These are phyloP conservation scores for Apostichopus parvimensis DNA, from an alignment of 35 echinoderm and acorn worm species.

Conservation along the genomic window DNA sequence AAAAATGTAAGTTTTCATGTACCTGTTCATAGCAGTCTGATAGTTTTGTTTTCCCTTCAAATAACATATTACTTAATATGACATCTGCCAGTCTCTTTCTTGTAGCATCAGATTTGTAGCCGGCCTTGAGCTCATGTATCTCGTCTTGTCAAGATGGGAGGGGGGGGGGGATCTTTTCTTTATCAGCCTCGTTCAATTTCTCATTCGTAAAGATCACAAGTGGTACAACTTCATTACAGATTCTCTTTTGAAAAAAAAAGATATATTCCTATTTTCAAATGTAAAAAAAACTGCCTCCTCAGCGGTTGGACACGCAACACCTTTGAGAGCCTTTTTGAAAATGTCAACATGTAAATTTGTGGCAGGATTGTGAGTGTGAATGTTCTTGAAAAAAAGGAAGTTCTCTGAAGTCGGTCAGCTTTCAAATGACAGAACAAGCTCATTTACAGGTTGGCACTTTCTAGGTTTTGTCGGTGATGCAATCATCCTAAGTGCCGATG, in stretches of 20 bases:
- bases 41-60: no score
- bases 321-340: neutral
- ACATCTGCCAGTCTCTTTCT: no score
- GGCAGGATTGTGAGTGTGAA: neutral
- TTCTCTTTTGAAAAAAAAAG: neutral
- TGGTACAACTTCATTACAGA: neutral
- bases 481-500: slow-evolving; percentile 33
- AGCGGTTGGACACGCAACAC: neutral
- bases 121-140: no score
- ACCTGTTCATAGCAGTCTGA: no score
- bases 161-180: no score
- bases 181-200: no score
- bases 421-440: slow-evolving; percentile 5
- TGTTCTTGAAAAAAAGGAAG: neutral
- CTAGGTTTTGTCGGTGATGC: neutral
- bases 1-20: no score
- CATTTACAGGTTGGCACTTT: neutral
- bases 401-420: neutral
- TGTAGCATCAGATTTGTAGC: no score
- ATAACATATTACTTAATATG: no score
- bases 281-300: neutral
- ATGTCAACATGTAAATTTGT: neutral
- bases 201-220: no score
- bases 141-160: no score
- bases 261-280: neutral